Evolutionary conservation across 2,113 vertebrate species (phyloP).

Genomic region (Microcebus lehilahytsara): DNA sequence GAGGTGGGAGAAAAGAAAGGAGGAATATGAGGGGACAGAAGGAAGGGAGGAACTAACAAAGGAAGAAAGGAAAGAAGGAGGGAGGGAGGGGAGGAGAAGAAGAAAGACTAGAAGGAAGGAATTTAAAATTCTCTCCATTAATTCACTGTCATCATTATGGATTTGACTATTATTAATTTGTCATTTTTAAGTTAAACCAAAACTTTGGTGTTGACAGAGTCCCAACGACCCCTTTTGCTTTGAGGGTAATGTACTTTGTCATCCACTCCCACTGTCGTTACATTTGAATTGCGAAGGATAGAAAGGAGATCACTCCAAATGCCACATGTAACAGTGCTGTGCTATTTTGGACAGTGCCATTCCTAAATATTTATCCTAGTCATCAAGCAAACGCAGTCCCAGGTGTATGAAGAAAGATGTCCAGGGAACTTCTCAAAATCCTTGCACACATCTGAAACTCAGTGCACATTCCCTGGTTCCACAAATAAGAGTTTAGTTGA

Average conservation of each 20-base stretch:
- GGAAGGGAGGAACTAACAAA: neutral
- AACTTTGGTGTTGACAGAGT: neutral
- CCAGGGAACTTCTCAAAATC: neutral
- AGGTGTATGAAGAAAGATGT: neutral
- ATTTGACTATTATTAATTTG: no score
- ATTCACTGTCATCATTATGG: rapidly evolving
- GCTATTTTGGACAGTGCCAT: rapidly evolving
- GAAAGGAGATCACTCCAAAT: neutral
- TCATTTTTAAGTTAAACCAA: neutral
- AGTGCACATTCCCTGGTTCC: neutral
- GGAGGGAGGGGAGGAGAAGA: no score
- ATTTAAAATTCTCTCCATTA: neutral
- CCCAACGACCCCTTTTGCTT: neutral
- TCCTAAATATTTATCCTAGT: neutral
- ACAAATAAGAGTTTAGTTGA: neutral
- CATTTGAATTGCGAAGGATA: neutral
- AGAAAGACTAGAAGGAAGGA: no score
- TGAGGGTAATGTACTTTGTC: neutral
- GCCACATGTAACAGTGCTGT: rapidly evolving
- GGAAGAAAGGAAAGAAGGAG: neutral
- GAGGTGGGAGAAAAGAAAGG: neutral
- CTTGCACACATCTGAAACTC: neutral
- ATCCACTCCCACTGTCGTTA: neutral
- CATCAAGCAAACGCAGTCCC: no score
- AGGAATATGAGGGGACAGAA: neutral